Evolutionary conservation across 2,888 invertebrate species (phyloP).

Genomic region (Clanis bilineata): DNA sequence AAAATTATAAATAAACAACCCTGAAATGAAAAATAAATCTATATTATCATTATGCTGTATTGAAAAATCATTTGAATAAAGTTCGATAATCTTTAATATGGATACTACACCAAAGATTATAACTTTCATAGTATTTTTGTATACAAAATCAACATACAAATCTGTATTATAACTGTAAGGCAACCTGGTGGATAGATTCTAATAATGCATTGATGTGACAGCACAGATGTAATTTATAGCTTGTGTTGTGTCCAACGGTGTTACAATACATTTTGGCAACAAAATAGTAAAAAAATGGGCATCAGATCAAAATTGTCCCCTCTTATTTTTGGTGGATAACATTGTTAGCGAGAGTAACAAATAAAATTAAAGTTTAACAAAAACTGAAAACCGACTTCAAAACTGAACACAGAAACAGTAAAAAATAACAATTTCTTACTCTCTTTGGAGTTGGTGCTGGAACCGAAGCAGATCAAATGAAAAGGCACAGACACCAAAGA

Average conservation of each 20-base stretch:
- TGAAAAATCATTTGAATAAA: neutral
- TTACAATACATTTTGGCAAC: constrained; percentile 25
- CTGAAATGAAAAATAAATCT: neutral
- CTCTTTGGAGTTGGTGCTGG: no score
- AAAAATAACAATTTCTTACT: no score
- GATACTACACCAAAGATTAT: neutral
- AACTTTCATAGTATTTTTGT: neutral
- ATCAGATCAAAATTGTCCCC: no score
- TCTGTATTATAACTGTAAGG: constrained; percentile 49
- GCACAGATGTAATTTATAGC: constrained; percentile 43
- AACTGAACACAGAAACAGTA: no score
- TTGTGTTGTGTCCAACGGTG: constrained; percentile 29
- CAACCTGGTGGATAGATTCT: constrained; percentile 65
- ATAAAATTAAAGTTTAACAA: no score
- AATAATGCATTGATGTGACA: constrained; percentile 50
- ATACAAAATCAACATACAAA: constrained; percentile 21
- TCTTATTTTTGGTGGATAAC: no score
- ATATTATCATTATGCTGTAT: neutral
- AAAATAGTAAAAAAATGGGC: no score
- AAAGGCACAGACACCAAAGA: no score
- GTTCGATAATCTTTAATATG: neutral
- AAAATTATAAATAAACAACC: neutral
- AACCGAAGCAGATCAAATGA: no score
- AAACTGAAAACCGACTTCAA: no score
- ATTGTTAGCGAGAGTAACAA: no score